These are phyloP conservation scores for Polietes domitor DNA, from an alignment of 2,888 invertebrate species.

Conservation along the genomic window DNA sequence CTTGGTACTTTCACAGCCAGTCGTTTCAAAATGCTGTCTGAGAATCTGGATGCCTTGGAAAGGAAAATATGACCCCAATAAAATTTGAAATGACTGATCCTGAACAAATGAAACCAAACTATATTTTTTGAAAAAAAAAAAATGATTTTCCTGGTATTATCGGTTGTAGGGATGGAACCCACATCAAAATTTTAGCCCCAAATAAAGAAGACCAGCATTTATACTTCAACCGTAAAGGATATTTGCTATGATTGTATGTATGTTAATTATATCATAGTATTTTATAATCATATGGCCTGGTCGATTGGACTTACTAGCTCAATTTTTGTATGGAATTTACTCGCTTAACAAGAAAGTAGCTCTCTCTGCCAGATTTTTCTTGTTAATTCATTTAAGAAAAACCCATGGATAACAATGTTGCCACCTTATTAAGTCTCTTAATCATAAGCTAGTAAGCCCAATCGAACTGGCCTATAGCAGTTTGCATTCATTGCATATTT, in stretches of 20 bases:
- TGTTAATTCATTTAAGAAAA: no score
- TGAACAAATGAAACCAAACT: constrained; percentile 18
- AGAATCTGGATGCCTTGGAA: no score
- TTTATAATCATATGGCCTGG: constrained; percentile 9
- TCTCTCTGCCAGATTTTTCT: no score
- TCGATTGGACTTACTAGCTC: no score
- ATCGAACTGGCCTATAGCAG: no score
- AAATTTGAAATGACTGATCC: constrained; percentile 16
- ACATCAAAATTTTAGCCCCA: constrained; percentile 30
- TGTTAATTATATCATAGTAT: not conserved
- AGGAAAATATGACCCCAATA: constrained; percentile 21
- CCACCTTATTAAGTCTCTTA: no score
- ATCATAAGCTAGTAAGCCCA: no score
- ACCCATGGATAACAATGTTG: no score
- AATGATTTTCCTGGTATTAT: constrained; percentile 13
- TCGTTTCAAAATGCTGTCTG: constrained; percentile 16
- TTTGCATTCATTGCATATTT: not conserved
- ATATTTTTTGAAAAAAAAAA: not conserved
- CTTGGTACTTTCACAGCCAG: not conserved
- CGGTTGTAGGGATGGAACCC: constrained; percentile 25
- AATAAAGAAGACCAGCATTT: constrained; percentile 28
- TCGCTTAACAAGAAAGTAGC: no score
- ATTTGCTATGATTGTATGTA: constrained; percentile 41
- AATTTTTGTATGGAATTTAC: no score
- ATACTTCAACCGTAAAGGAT: constrained; percentile 30